Base-by-base conservation (phyloP, 2,797 vertebrate species). In the Rhabdomys pumilio region DNA sequence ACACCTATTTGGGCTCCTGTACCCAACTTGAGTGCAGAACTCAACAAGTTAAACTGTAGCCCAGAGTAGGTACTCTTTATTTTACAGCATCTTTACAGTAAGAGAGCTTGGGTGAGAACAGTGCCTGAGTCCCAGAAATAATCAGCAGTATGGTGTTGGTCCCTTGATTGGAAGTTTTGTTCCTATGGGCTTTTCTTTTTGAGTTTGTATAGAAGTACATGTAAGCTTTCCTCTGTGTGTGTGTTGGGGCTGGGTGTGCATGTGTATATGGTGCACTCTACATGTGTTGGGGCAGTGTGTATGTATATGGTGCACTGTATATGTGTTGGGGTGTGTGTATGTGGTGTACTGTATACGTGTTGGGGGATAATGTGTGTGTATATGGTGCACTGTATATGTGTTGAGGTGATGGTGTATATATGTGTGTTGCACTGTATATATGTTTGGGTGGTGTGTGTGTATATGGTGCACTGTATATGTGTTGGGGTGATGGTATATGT, bases 21-120 rank as follows among this genome's bases (percentile, higher is more conserved):
- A 92, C 99, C 99, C 97, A 99, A 99, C 98, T 98, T 99, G 97
- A 99, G 99, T 97, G 96, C 98, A 6, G 99, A 99, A 84, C 99
- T 99, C 83, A 99, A 98, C 97, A 99, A 99, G 97, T 98, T 99
- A 98, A 99, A 99, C 98, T 99, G 99, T 98, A 99, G 99, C 97
- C 99, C 99, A 41, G 99, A 99, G 99, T 99, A 98, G 98, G 99
- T 99, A 92, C 97, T 94, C 15, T 59, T 93, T 55, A 83, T 59
- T 95, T 55, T 82, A 38, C 55, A 83, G 38, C 96, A 63, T 92
- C 94, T 85, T 63, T 31, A 20, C 84, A 93, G 29, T 91, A 57
- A 91, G 65, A 65, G 13, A 61, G 44, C 65, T 24, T 82, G 47
- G 53, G 61, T 76, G 41, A 26, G 69, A 87, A 50, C 7, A 53